A percentile compares a stretch with the other conserved stretches of the same genome.
phyloP scores from a whole-genome alignment of 2,888 invertebrate species.

The Theretra japonica region DNA sequence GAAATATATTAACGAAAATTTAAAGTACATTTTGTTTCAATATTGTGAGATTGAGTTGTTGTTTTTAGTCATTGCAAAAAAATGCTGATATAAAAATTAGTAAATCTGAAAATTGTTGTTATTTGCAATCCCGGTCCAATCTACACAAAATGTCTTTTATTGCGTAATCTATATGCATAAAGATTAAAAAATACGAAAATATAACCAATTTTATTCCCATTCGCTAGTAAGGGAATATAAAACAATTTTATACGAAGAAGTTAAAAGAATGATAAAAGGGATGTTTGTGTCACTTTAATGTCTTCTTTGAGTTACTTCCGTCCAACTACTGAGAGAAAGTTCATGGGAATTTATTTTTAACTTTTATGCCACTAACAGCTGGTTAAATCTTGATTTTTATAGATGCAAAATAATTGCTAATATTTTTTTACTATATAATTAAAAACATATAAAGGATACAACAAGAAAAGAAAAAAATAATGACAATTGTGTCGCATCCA shows the following conservation, averaged over 20 bases:
- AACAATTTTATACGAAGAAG: conserved; percentile 8
- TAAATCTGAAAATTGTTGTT: no score
- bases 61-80: no score
- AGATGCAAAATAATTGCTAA: not conserved
- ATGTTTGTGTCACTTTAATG: conserved; percentile 22
- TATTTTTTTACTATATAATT: not conserved
- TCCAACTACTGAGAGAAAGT: conserved; percentile 10
- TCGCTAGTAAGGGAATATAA: not conserved
- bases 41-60: no score
- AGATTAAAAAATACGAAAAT: no score
- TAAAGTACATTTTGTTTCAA: not conserved
- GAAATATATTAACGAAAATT: not conserved
- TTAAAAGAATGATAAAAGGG: conserved; percentile 18
- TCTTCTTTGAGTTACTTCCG: conserved; percentile 11
- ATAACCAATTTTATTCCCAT: not conserved
- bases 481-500: no score
- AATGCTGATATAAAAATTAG: no score
- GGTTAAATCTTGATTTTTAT: not conserved
- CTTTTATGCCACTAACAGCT: not conserved
- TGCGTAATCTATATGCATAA: no score
- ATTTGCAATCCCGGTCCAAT: no score
- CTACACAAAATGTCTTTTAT: no score
- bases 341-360: conserved; percentile 15
- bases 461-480: no score
- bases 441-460: not conserved